Evolutionary conservation across 92 coral and sea anemone species (phyloP).

Genomic region (Bergia sp.): DNA sequence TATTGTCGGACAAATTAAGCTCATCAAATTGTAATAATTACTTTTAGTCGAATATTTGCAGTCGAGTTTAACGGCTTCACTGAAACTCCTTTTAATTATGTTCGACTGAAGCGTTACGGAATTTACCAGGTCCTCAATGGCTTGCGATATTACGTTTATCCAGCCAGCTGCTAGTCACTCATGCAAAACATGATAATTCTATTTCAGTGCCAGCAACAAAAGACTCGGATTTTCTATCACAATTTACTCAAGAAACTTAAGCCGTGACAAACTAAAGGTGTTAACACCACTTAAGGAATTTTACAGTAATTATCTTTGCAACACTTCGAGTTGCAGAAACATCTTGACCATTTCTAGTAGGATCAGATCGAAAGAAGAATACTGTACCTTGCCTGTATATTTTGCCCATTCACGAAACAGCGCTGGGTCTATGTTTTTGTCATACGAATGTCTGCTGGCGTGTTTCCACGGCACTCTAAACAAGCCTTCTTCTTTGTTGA

Average conservation of each 20-base stretch:
- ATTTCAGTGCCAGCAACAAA: neutral
- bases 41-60: too few relatives aligned
- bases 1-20: too few relatives aligned
- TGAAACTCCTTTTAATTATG: too few relatives aligned
- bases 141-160: neutral
- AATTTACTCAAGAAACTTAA: too few relatives aligned
- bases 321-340: neutral
- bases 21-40: too few relatives aligned
- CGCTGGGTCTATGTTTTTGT: constrained; percentile 52
- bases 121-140: neutral
- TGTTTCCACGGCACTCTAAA: constrained; percentile 65
- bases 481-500: constrained; percentile 38
- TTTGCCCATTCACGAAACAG: constrained; percentile 63
- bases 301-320: too few relatives aligned
- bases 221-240: neutral
- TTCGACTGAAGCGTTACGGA: too few relatives aligned
- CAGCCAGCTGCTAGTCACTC: neutral
- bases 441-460: constrained; percentile 58
- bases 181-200: neutral
- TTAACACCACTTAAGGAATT: neutral
- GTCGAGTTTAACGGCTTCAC: too few relatives aligned
- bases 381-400: constrained; percentile 56
- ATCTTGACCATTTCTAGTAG: neutral
- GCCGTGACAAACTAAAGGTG: neutral
- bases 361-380: neutral